A percentile compares a stretch with the other conserved stretches of the same genome.
Conservation (phyloP, 2,113 vertebrate genomes). For the Oncorhynchus clarkii region DNA sequence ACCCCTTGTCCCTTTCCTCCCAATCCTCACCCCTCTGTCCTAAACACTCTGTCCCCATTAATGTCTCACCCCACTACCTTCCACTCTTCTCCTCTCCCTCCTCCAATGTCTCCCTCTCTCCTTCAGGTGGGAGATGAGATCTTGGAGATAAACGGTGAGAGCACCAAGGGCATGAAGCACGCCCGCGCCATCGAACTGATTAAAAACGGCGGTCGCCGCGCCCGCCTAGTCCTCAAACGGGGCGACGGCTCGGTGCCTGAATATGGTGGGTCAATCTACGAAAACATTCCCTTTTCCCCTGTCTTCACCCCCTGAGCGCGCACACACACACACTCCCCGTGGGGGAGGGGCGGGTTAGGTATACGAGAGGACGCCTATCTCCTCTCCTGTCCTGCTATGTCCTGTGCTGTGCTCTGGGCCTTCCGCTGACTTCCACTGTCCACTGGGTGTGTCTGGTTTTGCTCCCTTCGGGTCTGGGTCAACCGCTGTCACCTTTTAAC, state of each 20-base stretch:
- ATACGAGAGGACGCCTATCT: constrained; percentile 64
- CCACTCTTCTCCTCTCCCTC: background rate
- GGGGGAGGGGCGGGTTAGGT: background rate
- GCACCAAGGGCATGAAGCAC: constrained; percentile 98
- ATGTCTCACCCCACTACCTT: constrained; percentile 1
- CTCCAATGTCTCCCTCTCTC: background rate
- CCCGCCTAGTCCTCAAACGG: constrained; percentile 93
- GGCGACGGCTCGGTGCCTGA: constrained; percentile 98
- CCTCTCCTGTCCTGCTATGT: constrained; percentile 75
- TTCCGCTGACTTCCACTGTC: constrained; percentile 76
- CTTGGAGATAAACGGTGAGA: constrained; percentile 97
- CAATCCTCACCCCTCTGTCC: background rate
- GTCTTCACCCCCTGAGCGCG: constrained; percentile 96
- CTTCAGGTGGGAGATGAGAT: constrained; percentile 95
- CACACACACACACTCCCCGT: constrained; percentile 1
- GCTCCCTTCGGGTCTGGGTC: constrained; percentile 38
- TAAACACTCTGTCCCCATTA: constrained; percentile 11
- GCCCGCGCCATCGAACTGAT: constrained; percentile 98
- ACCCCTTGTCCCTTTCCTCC: background rate
- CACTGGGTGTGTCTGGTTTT: constrained; percentile 70
- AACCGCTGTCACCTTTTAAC: constrained; percentile 62
- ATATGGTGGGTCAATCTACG: constrained; percentile 99
- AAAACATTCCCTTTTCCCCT: constrained; percentile 98
- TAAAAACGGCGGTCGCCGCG: constrained; percentile 94
- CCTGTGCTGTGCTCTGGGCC: constrained; percentile 61